Conservation (phyloP, 2,888 invertebrate species). For the Amblyjoppa fuscipennis region DNA sequence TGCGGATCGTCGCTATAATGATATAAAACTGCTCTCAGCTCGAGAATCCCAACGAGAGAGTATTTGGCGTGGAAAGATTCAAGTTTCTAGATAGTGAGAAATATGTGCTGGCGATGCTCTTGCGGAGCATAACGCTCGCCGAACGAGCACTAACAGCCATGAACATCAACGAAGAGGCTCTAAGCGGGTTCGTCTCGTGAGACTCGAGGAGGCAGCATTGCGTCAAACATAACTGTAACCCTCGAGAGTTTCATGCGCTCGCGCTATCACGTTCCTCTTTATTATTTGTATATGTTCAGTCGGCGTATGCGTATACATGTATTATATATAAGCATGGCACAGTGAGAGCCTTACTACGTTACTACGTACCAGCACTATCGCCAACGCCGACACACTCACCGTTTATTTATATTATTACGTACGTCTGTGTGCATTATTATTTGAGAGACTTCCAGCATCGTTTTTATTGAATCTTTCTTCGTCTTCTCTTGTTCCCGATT, state of each 20-base stretch:
- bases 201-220: slow-evolving; percentile 52
- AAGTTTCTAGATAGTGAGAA: slow-evolving; percentile 66
- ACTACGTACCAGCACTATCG: not conserved
- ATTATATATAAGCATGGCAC: not conserved
- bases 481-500: slow-evolving; percentile 4
- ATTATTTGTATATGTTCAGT: slow-evolving; percentile 35
- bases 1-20: not conserved
- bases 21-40: not conserved
- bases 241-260: slow-evolving; percentile 59
- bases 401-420: slow-evolving; percentile 32
- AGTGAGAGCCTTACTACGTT: not conserved
- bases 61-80: slow-evolving; percentile 72
- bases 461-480: slow-evolving; percentile 7
- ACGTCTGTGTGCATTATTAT: slow-evolving; percentile 32
- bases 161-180: slow-evolving; percentile 23
- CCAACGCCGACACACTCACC: not conserved
- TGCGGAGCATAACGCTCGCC: slow-evolving; percentile 36
- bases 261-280: slow-evolving; percentile 59
- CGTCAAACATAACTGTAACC: slow-evolving; percentile 72
- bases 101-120: slow-evolving; percentile 45
- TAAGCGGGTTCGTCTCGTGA: slow-evolving; percentile 29
- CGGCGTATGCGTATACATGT: not conserved
- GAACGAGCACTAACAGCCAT: slow-evolving; percentile 24
- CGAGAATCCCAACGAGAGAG: slow-evolving; percentile 18
- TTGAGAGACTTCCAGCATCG: slow-evolving; percentile 5